These are phyloP conservation scores for Axea sp. DNA, from an alignment of 2,888 invertebrate species.

Conservation along the genomic window DNA sequence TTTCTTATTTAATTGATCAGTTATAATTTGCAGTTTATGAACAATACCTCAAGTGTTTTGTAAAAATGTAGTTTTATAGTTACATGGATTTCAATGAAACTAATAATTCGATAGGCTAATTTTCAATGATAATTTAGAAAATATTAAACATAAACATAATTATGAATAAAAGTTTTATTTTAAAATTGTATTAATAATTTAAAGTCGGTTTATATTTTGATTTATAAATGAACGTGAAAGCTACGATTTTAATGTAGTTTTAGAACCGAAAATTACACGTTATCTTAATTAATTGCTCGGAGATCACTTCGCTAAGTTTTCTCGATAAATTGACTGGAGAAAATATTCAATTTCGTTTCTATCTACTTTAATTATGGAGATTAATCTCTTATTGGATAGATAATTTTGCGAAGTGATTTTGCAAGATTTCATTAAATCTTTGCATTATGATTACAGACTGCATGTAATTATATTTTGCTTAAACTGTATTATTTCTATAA, in stretches of 20 bases:
- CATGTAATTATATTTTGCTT: constrained; percentile 30
- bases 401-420: constrained; percentile 23
- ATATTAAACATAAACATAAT: too few relatives aligned
- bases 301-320: constrained; percentile 35
- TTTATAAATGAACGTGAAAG: too few relatives aligned
- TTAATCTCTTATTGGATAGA: constrained; percentile 48
- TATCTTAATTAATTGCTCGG: constrained; percentile 38
- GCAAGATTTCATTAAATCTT: constrained; percentile 39
- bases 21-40: too few relatives aligned
- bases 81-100: too few relatives aligned
- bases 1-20: too few relatives aligned
- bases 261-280: constrained; percentile 34
- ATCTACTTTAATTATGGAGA: constrained; percentile 53
- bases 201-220: too few relatives aligned
- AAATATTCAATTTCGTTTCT: constrained; percentile 50
- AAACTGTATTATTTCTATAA: neutral
- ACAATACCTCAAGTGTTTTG: too few relatives aligned
- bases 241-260: constrained; percentile 9
- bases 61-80: too few relatives aligned
- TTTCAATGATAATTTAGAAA: too few relatives aligned
- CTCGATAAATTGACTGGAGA: constrained; percentile 22
- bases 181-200: too few relatives aligned
- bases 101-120: too few relatives aligned
- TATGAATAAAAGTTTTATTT: too few relatives aligned
- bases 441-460: constrained; percentile 9